Conservation (phyloP, 2,797 vertebrate genomes). For the Podargus strigoides region DNA sequence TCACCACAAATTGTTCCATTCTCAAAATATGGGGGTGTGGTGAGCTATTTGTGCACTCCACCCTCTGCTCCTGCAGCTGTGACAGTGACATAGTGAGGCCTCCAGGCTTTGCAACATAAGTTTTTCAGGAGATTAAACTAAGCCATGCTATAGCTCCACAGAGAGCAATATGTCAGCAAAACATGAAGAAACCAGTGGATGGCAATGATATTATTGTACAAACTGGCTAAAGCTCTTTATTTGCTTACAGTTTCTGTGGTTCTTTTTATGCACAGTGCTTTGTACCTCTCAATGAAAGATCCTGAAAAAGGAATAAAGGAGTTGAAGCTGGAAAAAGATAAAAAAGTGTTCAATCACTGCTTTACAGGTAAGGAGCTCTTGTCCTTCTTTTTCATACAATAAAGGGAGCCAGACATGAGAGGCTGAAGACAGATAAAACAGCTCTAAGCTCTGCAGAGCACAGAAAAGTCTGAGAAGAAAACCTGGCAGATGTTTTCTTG, state of each 20-base stretch:
- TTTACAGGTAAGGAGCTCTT: constrained; percentile 83
- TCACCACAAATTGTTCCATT: not conserved
- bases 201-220: not conserved
- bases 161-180: not conserved
- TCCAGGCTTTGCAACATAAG: not conserved
- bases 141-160: not conserved
- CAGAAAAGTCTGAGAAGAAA: not conserved
- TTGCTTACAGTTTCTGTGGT: not conserved
- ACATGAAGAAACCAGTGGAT: not conserved
- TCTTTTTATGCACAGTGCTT: constrained; percentile 74
- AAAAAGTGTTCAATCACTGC: constrained; percentile 90
- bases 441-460: not conserved
- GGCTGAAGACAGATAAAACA: not conserved
- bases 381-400: not conserved
- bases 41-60: not conserved
- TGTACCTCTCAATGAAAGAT: constrained; percentile 90
- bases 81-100: not conserved
- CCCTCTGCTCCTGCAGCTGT: not conserved
- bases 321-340: constrained; percentile 89
- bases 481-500: not conserved
- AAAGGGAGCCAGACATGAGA: not conserved
- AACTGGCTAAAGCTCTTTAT: not conserved
- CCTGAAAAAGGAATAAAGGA: constrained; percentile 87
- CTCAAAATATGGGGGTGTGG: not conserved
- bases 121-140: not conserved